Percentiles rank a stretch among this genome's conserved stretches.
Evolutionary conservation across 2,888 invertebrate species (phyloP).

Genomic region (Trissonchulus sp.): DNA sequence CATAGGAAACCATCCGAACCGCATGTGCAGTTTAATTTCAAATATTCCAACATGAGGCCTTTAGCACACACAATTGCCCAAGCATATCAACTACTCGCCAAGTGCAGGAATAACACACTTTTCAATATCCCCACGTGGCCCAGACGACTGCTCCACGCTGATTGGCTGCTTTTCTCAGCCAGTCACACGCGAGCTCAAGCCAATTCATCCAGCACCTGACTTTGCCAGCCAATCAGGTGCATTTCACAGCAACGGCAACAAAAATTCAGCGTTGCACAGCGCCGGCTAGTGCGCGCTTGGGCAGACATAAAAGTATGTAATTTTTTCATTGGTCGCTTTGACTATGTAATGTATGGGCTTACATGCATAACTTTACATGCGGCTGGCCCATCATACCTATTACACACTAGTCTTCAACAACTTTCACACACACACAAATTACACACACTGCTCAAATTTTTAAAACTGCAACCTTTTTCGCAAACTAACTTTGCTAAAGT

Average conservation of each 20-base stretch:
- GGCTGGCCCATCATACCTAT: no score
- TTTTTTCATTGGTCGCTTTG: no score
- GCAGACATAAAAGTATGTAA: no score
- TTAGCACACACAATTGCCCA: slow-evolving; percentile 17
- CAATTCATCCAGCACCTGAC: not conserved
- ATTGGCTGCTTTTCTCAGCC: not conserved
- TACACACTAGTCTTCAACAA: no score
- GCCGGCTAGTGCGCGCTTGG: no score
- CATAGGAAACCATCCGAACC: no score
- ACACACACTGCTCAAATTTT: no score
- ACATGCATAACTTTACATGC: no score
- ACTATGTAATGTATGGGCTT: no score
- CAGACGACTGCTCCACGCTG: not conserved
- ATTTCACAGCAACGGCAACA: not conserved
- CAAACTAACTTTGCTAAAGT: no score
- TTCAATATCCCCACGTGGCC: not conserved
- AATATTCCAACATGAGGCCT: slow-evolving; percentile 4
- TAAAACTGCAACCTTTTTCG: no score
- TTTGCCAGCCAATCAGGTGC: not conserved
- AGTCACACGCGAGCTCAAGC: not conserved
- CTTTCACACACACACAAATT: no score
- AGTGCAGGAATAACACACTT: slow-evolving; percentile 9
- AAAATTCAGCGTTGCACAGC: not conserved
- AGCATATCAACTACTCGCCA: slow-evolving; percentile 17
- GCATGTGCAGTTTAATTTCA: not conserved